Percentiles rank a stretch among this genome's conserved stretches.
phyloP scores from a whole-genome alignment of 2,113 vertebrate species.

The Mirza zaza region DNA sequence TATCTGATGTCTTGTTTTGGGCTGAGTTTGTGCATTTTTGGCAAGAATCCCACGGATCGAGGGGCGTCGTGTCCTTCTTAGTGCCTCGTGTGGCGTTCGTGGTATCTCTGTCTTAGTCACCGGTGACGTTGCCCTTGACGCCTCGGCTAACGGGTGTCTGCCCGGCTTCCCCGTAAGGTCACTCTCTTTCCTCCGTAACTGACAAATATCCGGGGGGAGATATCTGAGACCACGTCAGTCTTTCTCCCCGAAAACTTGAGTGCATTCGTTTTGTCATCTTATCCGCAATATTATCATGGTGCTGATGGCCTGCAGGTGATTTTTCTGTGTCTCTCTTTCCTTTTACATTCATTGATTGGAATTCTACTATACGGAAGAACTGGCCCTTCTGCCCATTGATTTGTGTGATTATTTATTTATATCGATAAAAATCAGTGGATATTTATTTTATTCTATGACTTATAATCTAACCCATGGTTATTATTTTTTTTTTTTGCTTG shows the following conservation, averaged over 20 bases:
- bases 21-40: not conserved
- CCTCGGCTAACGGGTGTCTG: fast-evolving
- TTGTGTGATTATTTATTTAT: not conserved
- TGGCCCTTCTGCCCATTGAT: not conserved
- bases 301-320: not conserved
- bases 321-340: not conserved
- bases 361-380: not conserved
- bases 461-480: no score
- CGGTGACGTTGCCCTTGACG: not conserved
- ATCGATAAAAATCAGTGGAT: not conserved
- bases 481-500: not conserved
- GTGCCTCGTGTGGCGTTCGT: fast-evolving
- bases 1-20: no score
- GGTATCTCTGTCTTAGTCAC: not conserved
- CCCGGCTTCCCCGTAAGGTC: not conserved
- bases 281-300: not conserved
- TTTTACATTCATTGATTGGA: not conserved
- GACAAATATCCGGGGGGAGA: not conserved
- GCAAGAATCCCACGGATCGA: not conserved
- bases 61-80: not conserved
- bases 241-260: not conserved
- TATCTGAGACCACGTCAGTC: not conserved
- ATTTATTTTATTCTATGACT: not conserved
- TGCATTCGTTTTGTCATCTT: not conserved
- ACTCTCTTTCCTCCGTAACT: not conserved